Conservation (phyloP, 2,888 invertebrate genomes). For the Scaptomyza flava region DNA sequence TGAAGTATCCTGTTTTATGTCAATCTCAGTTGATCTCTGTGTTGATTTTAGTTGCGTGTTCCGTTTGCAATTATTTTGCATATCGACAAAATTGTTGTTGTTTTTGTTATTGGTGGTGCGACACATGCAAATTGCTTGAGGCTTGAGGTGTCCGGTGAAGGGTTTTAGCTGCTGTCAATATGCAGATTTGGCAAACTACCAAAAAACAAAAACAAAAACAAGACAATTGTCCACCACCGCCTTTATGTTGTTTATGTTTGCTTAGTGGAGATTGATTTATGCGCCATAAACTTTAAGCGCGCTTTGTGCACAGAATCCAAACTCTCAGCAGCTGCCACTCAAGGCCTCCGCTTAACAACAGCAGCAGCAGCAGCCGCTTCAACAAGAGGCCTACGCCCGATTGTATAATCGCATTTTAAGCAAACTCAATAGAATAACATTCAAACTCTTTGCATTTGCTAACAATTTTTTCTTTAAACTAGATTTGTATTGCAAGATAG, state of each 20-base stretch:
- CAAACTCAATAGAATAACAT: slow-evolving; percentile 14
- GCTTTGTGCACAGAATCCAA: slow-evolving; percentile 57
- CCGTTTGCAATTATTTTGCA: slow-evolving; percentile 50
- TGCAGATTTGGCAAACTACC: slow-evolving; percentile 53
- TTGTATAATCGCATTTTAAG: slow-evolving; percentile 52
- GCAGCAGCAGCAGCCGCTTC: background rate
- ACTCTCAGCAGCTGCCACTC: slow-evolving; percentile 46
- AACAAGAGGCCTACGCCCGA: slow-evolving; percentile 52
- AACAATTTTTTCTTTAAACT: slow-evolving; percentile 25
- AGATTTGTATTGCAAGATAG: slow-evolving; percentile 44
- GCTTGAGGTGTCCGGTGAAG: slow-evolving; percentile 54
- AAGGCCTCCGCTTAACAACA: slow-evolving; percentile 32
- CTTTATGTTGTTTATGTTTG: slow-evolving; percentile 14
- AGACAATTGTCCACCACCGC: slow-evolving; percentile 54
- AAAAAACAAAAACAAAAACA: slow-evolving; percentile 3
- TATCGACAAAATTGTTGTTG: slow-evolving; percentile 23
- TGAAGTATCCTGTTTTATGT: slow-evolving; percentile 68
- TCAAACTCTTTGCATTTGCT: slow-evolving; percentile 19
- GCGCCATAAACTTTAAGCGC: slow-evolving; percentile 67
- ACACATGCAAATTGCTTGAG: slow-evolving; percentile 43
- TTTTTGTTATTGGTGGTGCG: slow-evolving; percentile 10
- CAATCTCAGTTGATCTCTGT: slow-evolving; percentile 65
- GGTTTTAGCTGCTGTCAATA: slow-evolving; percentile 56
- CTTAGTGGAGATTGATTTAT: slow-evolving; percentile 64
- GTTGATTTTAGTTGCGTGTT: slow-evolving; percentile 30